Conservation (phyloP, 2,797 vertebrate species). For the Melanotaenia boesemani region DNA sequence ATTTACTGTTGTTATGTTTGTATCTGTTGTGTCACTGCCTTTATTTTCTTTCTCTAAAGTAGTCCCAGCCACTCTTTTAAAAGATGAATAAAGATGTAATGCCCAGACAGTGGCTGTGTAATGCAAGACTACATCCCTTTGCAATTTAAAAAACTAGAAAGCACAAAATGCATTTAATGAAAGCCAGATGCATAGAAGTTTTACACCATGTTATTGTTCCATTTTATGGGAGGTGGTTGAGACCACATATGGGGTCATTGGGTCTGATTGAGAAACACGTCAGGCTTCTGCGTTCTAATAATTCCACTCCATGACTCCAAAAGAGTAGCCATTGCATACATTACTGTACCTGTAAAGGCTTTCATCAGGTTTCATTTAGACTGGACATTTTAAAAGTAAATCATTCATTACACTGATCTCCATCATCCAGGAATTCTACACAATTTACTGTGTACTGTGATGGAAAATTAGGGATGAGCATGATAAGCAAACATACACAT, state of each 20-base stretch:
- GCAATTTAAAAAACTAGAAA: not conserved
- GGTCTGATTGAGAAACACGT: not conserved
- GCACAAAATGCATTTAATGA: not conserved
- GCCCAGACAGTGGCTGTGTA: not conserved
- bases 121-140: not conserved
- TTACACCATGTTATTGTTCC: not conserved
- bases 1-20: not conserved
- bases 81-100: not conserved
- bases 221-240: not conserved
- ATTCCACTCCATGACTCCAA: not conserved
- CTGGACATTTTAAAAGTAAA: not conserved
- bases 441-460: not conserved
- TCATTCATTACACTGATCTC: not conserved
- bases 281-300: not conserved
- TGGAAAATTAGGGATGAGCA: not conserved
- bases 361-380: not conserved
- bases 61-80: not conserved
- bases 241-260: not conserved
- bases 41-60: not conserved
- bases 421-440: not conserved
- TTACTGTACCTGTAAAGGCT: not conserved
- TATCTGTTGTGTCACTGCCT: not conserved
- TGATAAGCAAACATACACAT: not conserved
- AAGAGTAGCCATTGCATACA: not conserved
- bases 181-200: not conserved